Evolutionary conservation across 2,113 vertebrate species (phyloP).

Genomic region (Empidonax traillii): DNA sequence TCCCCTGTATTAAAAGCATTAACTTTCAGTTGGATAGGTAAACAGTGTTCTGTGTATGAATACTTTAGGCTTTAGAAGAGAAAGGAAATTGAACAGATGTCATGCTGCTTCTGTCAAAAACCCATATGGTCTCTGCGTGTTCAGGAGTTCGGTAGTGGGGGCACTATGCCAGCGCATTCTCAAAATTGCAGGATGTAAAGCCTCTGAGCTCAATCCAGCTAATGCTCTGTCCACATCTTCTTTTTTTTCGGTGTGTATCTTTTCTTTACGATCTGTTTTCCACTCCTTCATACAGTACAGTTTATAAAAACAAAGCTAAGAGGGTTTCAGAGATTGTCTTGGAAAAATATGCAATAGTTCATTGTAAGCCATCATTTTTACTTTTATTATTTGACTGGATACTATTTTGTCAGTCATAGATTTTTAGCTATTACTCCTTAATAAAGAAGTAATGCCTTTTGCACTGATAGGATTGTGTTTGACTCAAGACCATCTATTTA

Average conservation of each 20-base stretch:
- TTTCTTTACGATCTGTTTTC: not conserved
- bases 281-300: not conserved
- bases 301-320: not conserved
- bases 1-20: not conserved
- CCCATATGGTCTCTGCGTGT: not conserved
- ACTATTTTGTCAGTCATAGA: not conserved
- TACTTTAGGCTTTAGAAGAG: not conserved
- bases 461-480: not conserved
- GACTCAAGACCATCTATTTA: not conserved
- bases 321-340: not conserved
- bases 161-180: not conserved
- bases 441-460: not conserved
- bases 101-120: not conserved
- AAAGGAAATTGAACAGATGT: not conserved
- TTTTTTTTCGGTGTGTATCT: not conserved
- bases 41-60: not conserved
- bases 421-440: not conserved
- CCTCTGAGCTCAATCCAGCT: not conserved
- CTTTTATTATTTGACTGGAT: not conserved
- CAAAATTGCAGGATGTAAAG: not conserved
- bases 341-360: not conserved
- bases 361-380: not conserved
- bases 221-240: not conserved
- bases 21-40: not conserved
- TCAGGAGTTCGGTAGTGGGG: not conserved